Evolutionary conservation across 1,140 invertebrate genomes (phyloP), one percentile per base, ranked within the genome.

Genomic region (Sinella curviseta): DNA sequence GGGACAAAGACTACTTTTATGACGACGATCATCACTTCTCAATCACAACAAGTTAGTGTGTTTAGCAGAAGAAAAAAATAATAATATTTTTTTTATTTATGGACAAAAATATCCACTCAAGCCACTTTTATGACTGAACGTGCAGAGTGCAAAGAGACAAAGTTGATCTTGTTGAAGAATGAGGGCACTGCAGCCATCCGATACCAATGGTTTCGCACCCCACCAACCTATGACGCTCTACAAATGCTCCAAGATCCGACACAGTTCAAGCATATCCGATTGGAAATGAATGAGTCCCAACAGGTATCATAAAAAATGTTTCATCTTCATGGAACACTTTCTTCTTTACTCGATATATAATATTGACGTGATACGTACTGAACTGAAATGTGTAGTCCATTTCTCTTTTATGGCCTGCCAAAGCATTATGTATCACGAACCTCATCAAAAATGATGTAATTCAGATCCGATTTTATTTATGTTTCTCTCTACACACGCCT

Each of bases 191-290:
- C 77, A 31, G 67, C 78, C 24, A 78, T 82, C 30, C 60, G 78
- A 77, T 82, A 78, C 57, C 78, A 78, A 76, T 80, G 78, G 81
- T 76, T 82, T 17, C 36, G 78, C 16, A 36, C 48, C 33, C 81
- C 81, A 75, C 81, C 81, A 34, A 78, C n/a, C 31, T 26, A 77
- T 24, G 78, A 76, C 3, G 74, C 77, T 39, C 77, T 30, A 75
- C 65, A 14, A 16, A 74, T 79, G 55, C 54, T 82, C 3, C 34
- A 20, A n/a, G 54, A 78, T 60, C 74, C 75, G 20, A 60, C 74
- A 39, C 8, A 31, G 26, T 70, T 31, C 30, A 70, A 70, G n/a
- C 12, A 8, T 31, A 17, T 70, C 8, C 2, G n/a, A 33, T 30
- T 33, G 28, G 65, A 70, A 17, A 33, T 33, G 12, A 70, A 33